Conservation (phyloP, 2,888 invertebrate species). For the Belgica antarctica region DNA sequence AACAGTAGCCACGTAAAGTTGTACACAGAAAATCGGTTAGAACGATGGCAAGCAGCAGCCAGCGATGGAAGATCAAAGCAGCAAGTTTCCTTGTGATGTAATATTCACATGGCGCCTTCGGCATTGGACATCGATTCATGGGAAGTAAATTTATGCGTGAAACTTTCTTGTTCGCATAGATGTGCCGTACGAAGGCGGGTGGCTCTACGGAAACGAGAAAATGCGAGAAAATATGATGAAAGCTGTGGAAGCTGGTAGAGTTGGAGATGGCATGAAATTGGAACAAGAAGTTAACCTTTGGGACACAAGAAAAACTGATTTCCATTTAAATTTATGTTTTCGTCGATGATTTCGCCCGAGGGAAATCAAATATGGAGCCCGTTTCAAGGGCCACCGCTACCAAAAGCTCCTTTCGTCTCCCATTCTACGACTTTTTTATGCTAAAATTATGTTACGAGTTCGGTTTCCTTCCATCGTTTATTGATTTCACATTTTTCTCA, state of each 20-base stretch:
- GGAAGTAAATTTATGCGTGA: neutral
- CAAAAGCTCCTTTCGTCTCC: conserved; percentile 1
- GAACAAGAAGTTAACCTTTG: conserved; percentile 27
- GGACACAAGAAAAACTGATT: conserved; percentile 25
- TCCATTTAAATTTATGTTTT: conserved; percentile 37
- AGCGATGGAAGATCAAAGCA: too few relatives aligned
- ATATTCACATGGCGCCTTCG: too few relatives aligned
- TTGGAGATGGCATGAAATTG: conserved; percentile 15
- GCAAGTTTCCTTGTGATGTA: too few relatives aligned
- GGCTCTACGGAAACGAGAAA: neutral
- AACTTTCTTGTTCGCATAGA: neutral
- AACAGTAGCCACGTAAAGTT: too few relatives aligned
- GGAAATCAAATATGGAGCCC: conserved; percentile 35
- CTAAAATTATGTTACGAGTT: neutral
- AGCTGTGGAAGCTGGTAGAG: neutral
- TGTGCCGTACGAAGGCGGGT: too few relatives aligned
- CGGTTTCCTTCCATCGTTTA: neutral
- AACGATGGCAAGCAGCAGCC: too few relatives aligned
- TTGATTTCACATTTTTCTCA: neutral
- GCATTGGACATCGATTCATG: neutral
- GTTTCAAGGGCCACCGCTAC: too few relatives aligned
- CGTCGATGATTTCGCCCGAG: conserved; percentile 22
- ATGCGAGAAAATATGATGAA: conserved; percentile 7
- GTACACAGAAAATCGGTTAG: too few relatives aligned
- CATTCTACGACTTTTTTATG: conserved; percentile 1